Conservation (phyloP, 2,113 vertebrate genomes). For the Psittacula cyanocephala region DNA sequence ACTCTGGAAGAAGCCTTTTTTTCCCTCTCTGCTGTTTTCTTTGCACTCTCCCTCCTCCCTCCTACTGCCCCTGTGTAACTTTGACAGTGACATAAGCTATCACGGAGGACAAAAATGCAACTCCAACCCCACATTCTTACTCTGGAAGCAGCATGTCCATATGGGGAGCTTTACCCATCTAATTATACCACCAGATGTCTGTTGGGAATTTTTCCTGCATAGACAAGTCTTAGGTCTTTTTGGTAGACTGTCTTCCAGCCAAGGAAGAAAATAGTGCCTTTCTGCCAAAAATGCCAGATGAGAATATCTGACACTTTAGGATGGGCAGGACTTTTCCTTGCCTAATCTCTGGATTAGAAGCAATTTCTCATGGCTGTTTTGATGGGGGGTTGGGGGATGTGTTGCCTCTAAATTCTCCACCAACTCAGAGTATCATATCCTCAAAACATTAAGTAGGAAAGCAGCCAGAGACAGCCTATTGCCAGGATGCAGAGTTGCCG, state of each 20-base stretch:
- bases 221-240: constrained; percentile 46
- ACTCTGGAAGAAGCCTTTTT: background rate
- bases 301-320: constrained; percentile 15
- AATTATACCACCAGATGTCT: constrained; percentile 28
- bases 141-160: constrained; percentile 41
- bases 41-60: background rate
- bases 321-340: background rate
- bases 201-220: constrained; percentile 29
- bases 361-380: background rate
- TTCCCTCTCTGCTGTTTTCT: background rate
- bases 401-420: background rate
- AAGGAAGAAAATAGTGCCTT: background rate
- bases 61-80: background rate
- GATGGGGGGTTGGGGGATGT: too few species aligned
- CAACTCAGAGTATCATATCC: background rate
- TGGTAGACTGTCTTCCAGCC: background rate
- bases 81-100: constrained; percentile 11
- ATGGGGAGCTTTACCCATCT: background rate
- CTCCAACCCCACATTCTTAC: constrained; percentile 4
- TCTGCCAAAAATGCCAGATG: constrained; percentile 18
- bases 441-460: background rate
- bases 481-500: background rate
- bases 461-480: background rate
- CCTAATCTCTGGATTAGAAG: background rate
- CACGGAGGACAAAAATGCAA: background rate